Base-by-base conservation (phyloP, 2,888 invertebrate species). In the Acanthosoma haemorrhoidale region DNA sequence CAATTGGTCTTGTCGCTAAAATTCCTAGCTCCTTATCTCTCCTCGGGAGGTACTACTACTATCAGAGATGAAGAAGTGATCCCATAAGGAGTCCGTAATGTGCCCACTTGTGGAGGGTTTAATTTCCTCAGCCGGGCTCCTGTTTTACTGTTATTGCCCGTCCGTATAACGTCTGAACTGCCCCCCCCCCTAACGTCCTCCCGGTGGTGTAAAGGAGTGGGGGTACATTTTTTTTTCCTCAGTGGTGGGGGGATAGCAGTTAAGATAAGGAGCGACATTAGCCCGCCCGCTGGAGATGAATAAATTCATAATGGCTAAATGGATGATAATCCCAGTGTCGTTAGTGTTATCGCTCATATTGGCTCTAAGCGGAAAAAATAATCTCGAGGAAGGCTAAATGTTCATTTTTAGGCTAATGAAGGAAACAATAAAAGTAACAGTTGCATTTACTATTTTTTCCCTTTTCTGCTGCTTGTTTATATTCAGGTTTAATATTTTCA, bases 251-350 rank as follows among this genome's bases (percentile, higher is more conserved):
- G 25, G 4, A 1, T 3, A n/a, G 11, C 21, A 21, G 11, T 21
- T 21, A 25, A 51, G 51, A 51, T 51, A 51, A 51, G 51, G n/a
- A 2, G 5, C n/a, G n/a, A 51, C 51, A 51, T 51, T 51, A 51
- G 51, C 51, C 51, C 13, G 29, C 21, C 25, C 25, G n/a, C 51
- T 51, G 21, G 51, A 51, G 51, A 51, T 51, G 51, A 51, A 51
- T 51, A 51, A 51, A 51, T 51, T 25, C 25, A 25, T 25, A 51
- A 51, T 51, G 51, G 51, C 51, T 51, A 51, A 51, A 51, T 51
- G 51, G 29, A 51, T 25, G 51, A 51, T 51, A 51, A 51, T 51
- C 51, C n/a, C 51, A 0, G 25, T 21, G 51, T 51, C 51, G 25
- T 51, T 51, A 51, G 51, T n/a, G 25, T 6, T 51, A 51, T 51